Conservation (phyloP, 2,888 invertebrate species). For the Troides helena region DNA sequence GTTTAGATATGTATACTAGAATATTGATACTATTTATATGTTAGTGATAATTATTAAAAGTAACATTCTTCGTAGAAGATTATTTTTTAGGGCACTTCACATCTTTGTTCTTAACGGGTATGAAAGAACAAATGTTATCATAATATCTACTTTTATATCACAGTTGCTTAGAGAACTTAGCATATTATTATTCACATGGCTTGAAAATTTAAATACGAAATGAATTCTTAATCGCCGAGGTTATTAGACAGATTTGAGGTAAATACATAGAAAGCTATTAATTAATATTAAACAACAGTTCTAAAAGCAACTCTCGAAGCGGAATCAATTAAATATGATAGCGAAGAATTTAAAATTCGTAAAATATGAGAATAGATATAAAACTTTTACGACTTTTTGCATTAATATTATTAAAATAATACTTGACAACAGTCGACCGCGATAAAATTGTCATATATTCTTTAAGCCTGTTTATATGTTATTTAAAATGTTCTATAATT, state of each 20-base stretch:
- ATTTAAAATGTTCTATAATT: background rate
- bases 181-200: background rate
- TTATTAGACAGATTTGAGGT: background rate
- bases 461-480: background rate
- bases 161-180: background rate
- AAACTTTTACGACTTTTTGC: slow-evolving; percentile 6
- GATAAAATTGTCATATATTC: slow-evolving; percentile 15
- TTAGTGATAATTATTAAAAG: too few species aligned
- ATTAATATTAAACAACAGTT: slow-evolving; percentile 3
- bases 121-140: background rate
- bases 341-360: slow-evolving; percentile 7
- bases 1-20: too few species aligned
- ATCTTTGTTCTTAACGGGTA: background rate
- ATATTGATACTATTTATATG: too few species aligned
- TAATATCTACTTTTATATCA: too few species aligned
- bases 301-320: slow-evolving; percentile 2
- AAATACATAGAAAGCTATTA: background rate
- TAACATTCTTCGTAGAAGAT: too few species aligned
- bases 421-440: background rate
- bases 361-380: background rate
- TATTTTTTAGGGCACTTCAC: too few species aligned
- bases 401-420: background rate
- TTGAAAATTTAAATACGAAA: background rate
- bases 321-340: slow-evolving; percentile 7
- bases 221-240: background rate